Conservation (phyloP, 2,888 invertebrate genomes). For the Epinotia brunnichana region DNA sequence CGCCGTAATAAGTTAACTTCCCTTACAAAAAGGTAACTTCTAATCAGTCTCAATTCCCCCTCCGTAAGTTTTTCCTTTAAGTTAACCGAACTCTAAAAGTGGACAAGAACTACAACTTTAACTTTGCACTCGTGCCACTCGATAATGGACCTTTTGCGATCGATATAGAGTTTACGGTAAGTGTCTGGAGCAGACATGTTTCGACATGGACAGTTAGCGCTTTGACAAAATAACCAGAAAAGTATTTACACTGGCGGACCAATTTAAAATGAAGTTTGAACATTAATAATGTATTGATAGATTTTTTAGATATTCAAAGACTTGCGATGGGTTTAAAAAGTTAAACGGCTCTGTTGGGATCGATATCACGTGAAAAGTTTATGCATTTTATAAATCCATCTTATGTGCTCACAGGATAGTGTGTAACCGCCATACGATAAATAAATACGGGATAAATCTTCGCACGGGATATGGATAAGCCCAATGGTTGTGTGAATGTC, state of each 20-base stretch:
- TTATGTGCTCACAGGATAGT: too few relatives aligned
- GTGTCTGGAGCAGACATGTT: background rate
- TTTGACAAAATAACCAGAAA: constrained; percentile 23
- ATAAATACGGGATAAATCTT: too few relatives aligned
- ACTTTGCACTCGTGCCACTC: background rate
- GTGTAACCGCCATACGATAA: too few relatives aligned
- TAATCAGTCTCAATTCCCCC: constrained; percentile 9
- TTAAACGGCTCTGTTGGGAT: too few relatives aligned
- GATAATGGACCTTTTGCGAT: constrained; percentile 8
- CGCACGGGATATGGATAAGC: too few relatives aligned
- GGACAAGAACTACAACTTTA: constrained; percentile 9
- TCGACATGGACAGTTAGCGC: constrained; percentile 23
- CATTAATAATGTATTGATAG: background rate
- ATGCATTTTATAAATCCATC: too few relatives aligned
- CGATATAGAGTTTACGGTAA: background rate
- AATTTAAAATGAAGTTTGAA: constrained; percentile 1
- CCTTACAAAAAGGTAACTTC: constrained; percentile 9
- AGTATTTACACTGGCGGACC: constrained; percentile 8
- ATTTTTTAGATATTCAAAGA: too few relatives aligned
- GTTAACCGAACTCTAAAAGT: constrained; percentile 8
- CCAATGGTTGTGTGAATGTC: too few relatives aligned
- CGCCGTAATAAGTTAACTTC: background rate
- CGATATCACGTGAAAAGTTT: too few relatives aligned
- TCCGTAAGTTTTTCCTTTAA: background rate
- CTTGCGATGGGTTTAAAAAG: too few relatives aligned